Conservation (phyloP, 1,140 invertebrate species). For the Frieseomelitta varia region DNA sequence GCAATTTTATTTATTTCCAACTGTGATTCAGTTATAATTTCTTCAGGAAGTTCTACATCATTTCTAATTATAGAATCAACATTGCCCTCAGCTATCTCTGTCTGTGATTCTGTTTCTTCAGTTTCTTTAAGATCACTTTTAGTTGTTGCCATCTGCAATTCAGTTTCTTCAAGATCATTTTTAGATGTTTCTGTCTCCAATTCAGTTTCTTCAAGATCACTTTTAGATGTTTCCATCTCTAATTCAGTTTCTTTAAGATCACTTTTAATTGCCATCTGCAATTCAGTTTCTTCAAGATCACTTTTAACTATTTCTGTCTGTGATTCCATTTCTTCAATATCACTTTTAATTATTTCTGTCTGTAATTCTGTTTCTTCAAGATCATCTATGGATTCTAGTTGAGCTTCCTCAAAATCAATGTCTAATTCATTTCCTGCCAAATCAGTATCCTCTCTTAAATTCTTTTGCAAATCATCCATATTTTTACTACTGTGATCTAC, state of each 20-base stretch:
- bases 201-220: background rate
- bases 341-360: too few relatives aligned
- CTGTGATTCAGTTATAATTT: background rate
- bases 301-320: too few relatives aligned
- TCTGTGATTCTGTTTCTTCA: background rate
- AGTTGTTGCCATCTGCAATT: background rate
- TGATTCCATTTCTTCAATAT: too few relatives aligned
- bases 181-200: background rate
- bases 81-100: background rate
- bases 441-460: background rate
- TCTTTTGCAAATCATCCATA: background rate
- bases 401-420: slow-evolving; percentile 43
- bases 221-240: background rate
- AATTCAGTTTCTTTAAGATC: slow-evolving; percentile 49
- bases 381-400: slow-evolving; percentile 50
- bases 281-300: too few relatives aligned
- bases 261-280: background rate
- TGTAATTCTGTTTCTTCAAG: slow-evolving; percentile 43
- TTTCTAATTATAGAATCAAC: background rate
- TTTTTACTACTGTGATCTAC: slow-evolving; percentile 26
- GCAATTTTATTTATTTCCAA: slow-evolving; percentile 25
- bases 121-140: slow-evolving; percentile 46
- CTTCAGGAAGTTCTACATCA: background rate
- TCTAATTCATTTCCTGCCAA: background rate
- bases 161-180: background rate